Evolutionary conservation across 2,113 vertebrate species (phyloP).

Genomic region (western clawed frog (Xenopus tropicalis)): DNA sequence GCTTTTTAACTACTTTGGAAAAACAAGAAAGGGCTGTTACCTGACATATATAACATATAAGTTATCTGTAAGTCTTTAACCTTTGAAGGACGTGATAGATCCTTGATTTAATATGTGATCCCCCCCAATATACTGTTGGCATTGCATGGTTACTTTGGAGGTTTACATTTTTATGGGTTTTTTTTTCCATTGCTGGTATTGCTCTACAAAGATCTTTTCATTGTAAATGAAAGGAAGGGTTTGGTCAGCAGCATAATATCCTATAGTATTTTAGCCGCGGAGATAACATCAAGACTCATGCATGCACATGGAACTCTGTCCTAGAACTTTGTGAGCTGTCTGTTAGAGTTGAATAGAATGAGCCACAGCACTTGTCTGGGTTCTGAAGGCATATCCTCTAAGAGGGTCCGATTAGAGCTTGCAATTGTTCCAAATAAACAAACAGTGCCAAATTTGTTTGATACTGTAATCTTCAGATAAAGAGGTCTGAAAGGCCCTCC

Average conservation of each 20-base stretch:
- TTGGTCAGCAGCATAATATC: conserved; percentile 80
- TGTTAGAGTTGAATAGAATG: conserved; percentile 51
- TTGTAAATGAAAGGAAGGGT: conserved; percentile 89
- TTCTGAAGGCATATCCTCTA: conserved; percentile 52
- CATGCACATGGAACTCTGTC: conserved; percentile 49
- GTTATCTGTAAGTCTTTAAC: too few relatives aligned
- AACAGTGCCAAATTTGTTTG: conserved; percentile 61
- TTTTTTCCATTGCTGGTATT: conserved; percentile 9
- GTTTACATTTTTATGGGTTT: neutral
- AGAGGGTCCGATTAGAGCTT: conserved; percentile 47
- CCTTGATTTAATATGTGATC: too few relatives aligned
- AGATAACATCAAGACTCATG: conserved; percentile 74
- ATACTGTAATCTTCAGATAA: conserved; percentile 64
- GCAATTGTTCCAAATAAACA: conserved; percentile 56
- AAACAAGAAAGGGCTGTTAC: too few relatives aligned
- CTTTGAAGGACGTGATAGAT: too few relatives aligned
- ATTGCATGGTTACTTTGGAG: conserved; percentile 25
- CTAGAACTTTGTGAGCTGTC: conserved; percentile 49
- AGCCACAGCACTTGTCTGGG: conserved; percentile 47
- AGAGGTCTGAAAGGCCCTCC: conserved; percentile 56
- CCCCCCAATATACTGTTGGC: too few relatives aligned
- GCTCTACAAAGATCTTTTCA: conserved; percentile 54
- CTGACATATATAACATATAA: too few relatives aligned
- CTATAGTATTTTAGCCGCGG: conserved; percentile 58
- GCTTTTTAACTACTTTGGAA: too few relatives aligned